Conservation (phyloP, 2,888 invertebrate species). For the Sclerodermus sp. region DNA sequence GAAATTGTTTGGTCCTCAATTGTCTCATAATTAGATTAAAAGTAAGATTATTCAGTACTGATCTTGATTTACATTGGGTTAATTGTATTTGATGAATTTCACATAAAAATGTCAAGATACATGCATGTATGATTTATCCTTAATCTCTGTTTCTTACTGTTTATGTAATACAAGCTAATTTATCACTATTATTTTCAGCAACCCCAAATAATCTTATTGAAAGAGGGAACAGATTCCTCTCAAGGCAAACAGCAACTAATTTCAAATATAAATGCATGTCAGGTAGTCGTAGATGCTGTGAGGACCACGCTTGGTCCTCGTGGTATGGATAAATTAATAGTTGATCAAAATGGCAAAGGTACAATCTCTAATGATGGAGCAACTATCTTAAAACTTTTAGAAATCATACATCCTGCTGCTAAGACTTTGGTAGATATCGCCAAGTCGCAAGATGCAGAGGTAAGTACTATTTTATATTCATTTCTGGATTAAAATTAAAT, state of each 20-base stretch:
- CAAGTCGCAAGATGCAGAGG: constrained; percentile 98
- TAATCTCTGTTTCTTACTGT: neutral
- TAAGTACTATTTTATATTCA: constrained; percentile 48
- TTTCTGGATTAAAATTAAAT: too few species aligned
- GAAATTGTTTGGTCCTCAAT: constrained; percentile 17
- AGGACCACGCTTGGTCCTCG: constrained; percentile 97
- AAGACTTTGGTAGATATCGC: constrained; percentile 98
- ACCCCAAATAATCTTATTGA: constrained; percentile 95
- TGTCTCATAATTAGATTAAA: neutral
- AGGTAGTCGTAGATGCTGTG: constrained; percentile 92
- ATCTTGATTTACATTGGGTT: too few species aligned
- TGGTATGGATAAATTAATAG: constrained; percentile 99
- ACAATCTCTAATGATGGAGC: constrained; percentile 99
- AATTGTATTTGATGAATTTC: neutral
- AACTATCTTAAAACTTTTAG: constrained; percentile 96
- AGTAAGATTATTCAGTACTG: too few species aligned
- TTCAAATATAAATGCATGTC: constrained; percentile 97
- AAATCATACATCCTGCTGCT: constrained; percentile 97
- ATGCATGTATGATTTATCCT: constrained; percentile 24
- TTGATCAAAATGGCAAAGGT: constrained; percentile 84
- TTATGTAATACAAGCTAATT: neutral
- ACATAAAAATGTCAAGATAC: constrained; percentile 30
- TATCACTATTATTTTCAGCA: constrained; percentile 68
- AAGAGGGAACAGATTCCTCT: constrained; percentile 95
- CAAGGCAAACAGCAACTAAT: constrained; percentile 96